phyloP scores from a whole-genome alignment of 1,140 invertebrate species.

The Idris sp. region DNA sequence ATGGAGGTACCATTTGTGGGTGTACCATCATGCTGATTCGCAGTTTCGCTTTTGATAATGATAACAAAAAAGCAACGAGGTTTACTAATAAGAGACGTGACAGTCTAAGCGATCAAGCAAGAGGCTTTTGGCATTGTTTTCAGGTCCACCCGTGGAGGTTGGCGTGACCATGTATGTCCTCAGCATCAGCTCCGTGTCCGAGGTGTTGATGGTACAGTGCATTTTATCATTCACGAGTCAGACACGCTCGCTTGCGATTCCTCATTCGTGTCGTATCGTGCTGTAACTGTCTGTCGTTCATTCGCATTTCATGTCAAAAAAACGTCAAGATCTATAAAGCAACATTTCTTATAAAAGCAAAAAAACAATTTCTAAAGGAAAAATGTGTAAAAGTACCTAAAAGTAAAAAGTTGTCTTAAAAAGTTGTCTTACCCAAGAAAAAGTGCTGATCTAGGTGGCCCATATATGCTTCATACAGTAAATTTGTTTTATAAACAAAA shows the following conservation, averaged over 20 bases:
- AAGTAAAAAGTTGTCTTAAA: too few relatives aligned
- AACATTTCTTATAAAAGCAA: too few relatives aligned
- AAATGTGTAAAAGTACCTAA: too few relatives aligned
- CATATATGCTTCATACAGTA: too few relatives aligned
- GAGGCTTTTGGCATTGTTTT: conserved; percentile 81
- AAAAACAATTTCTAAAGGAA: too few relatives aligned
- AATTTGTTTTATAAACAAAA: too few relatives aligned
- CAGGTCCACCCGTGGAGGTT: conserved; percentile 96
- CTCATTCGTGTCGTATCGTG: conserved; percentile 63
- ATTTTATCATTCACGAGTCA: conserved; percentile 74
- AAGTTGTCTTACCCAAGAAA: too few relatives aligned
- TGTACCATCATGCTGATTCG: background rate
- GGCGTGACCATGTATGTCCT: conserved; percentile 98
- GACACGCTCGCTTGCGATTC: conserved; percentile 61
- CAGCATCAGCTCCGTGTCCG: conserved; percentile 98
- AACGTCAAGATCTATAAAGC: background rate
- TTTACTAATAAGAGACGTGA: conserved; percentile 61
- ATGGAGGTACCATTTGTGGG: too few relatives aligned
- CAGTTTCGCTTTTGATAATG: background rate
- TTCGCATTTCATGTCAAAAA: conserved; percentile 55
- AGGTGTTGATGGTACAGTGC: conserved; percentile 96
- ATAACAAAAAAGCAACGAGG: conserved; percentile 14
- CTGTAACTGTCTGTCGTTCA: conserved; percentile 48
- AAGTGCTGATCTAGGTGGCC: too few relatives aligned
- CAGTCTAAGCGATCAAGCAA: conserved; percentile 75